Percentiles rank a stretch among this genome's conserved stretches.
Evolutionary conservation across 2,797 vertebrate genomes (phyloP).

Genomic region (Scolopax rusticola): DNA sequence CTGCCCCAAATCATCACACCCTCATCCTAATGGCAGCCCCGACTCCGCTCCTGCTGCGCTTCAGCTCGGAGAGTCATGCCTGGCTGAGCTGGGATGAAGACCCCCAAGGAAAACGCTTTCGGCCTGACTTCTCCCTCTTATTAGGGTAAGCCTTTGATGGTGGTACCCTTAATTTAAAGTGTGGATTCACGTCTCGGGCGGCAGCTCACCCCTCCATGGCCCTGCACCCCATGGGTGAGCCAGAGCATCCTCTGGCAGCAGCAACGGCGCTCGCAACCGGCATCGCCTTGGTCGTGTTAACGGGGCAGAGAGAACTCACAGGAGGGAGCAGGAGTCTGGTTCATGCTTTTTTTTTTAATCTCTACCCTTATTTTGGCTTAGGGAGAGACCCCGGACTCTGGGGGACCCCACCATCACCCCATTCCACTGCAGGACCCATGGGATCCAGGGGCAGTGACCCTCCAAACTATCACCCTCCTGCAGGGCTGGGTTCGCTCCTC

Average conservation of each 20-base stretch:
- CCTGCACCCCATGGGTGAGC: accelerated
- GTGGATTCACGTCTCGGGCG: accelerated
- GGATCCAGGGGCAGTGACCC: accelerated
- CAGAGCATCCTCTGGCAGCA: not conserved
- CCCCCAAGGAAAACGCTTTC: accelerated
- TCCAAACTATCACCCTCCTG: accelerated
- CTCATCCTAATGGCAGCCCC: accelerated
- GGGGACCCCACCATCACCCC: accelerated
- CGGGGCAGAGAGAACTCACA: not conserved
- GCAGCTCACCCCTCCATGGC: not conserved
- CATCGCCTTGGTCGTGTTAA: accelerated
- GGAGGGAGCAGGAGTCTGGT: not conserved
- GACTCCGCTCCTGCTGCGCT: accelerated
- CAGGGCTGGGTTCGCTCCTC: not conserved
- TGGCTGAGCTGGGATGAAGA: not conserved
- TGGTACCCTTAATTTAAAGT: not conserved
- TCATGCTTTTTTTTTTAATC: not conserved
- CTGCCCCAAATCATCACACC: not conserved
- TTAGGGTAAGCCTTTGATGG: not conserved
- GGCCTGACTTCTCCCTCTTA: not conserved
- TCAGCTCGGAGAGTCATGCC: accelerated
- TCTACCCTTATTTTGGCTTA: accelerated
- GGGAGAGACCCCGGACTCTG: accelerated
- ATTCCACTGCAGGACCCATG: accelerated
- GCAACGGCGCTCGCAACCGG: accelerated